phyloP scores from a whole-genome alignment of 2,797 vertebrate genomes.

The Brotula barbata region DNA sequence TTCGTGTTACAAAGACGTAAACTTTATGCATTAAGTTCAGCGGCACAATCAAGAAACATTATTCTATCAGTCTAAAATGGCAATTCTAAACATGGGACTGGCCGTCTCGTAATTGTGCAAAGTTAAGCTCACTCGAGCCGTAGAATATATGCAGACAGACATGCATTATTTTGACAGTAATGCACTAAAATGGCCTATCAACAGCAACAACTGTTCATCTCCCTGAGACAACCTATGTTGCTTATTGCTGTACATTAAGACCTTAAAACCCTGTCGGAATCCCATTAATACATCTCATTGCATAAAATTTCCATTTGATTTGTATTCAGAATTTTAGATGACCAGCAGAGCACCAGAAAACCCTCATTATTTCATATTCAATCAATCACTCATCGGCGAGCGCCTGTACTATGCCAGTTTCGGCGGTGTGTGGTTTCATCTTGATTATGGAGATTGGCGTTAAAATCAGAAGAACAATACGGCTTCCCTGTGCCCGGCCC shows the following conservation, averaged over 20 bases:
- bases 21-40: slow-evolving; percentile 30
- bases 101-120: slow-evolving; percentile 64
- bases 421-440: slow-evolving; percentile 76
- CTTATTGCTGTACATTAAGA: slow-evolving; percentile 84
- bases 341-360: slow-evolving; percentile 77
- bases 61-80: slow-evolving; percentile 52
- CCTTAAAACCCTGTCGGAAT: slow-evolving; percentile 76
- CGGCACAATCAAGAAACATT: slow-evolving; percentile 35
- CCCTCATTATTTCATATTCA: slow-evolving; percentile 87
- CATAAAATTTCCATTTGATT: slow-evolving; percentile 88
- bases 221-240: slow-evolving; percentile 75
- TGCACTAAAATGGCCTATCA: slow-evolving; percentile 82
- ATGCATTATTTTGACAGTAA: slow-evolving; percentile 86
- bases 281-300: slow-evolving; percentile 83
- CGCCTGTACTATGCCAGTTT: slow-evolving; percentile 65
- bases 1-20: slow-evolving; percentile 18
- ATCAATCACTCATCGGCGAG: slow-evolving; percentile 83
- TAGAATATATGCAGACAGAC: slow-evolving; percentile 72
- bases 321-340: slow-evolving; percentile 85
- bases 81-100: slow-evolving; percentile 25
- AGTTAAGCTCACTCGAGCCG: slow-evolving; percentile 68
- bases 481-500: slow-evolving; percentile 62
- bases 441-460: slow-evolving; percentile 86
- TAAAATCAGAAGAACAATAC: slow-evolving; percentile 75
- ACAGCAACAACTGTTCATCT: slow-evolving; percentile 81